Percentiles rank a stretch among this genome's conserved stretches.
phyloP scores from a whole-genome alignment of 2,113 vertebrate genomes.

The human (Homo sapiens) region GRCh38 chr17:11435501-11436000 shows the following conservation, averaged over 20 bases:
- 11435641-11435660: not conserved
- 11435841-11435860: not conserved
- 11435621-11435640: no score
- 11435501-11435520: no score
- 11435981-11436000: no score
- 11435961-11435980: not conserved
- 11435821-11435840: rapidly evolving
- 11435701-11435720: not conserved
- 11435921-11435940: not conserved
- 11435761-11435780: no score
- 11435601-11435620: no score
- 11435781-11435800: not conserved
- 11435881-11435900: rapidly evolving
- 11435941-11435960: not conserved
- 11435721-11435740: not conserved
- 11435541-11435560: no score
- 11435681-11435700: rapidly evolving
- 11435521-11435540: no score
- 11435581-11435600: no score
- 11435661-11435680: not conserved
- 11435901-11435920: not conserved
- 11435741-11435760: no score
- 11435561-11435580: no score
- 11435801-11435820: not conserved
- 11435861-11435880: no score